Percentiles rank a stretch among this genome's conserved stretches.
Evolutionary conservation across 2,888 invertebrate species (phyloP).

Genomic region (Nemoura dubitans): DNA sequence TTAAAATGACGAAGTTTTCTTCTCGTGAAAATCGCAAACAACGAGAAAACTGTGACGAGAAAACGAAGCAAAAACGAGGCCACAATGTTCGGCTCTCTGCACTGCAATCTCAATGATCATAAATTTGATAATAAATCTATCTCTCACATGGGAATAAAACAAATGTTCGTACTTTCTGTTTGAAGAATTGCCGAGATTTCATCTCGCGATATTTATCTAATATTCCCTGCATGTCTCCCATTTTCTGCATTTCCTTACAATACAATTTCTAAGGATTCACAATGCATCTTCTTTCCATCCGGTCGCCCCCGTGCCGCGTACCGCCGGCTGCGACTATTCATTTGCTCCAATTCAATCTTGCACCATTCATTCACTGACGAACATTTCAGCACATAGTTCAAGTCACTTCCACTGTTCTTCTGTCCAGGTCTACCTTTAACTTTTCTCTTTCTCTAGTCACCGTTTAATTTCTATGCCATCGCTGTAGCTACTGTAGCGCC

Average conservation of each 20-base stretch:
- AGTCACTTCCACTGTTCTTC: not conserved
- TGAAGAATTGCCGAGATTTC: not conserved
- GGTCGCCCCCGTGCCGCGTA: not conserved
- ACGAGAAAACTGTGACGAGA: not conserved
- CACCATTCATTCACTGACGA: not conserved
- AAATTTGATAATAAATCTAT: not conserved
- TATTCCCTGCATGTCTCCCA: not conserved
- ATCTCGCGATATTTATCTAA: not conserved
- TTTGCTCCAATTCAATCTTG: not conserved
- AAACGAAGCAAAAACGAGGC: not conserved
- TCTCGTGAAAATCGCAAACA: not conserved
- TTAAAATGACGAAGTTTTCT: not conserved
- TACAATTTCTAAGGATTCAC: not conserved
- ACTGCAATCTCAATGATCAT: constrained; percentile 12
- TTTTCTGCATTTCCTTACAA: not conserved
- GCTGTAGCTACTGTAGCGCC: not conserved
- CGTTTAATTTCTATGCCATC: not conserved
- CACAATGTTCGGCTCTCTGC: not conserved
- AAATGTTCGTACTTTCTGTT: not conserved
- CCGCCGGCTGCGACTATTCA: not conserved
- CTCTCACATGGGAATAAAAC: constrained; percentile 12
- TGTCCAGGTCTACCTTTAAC: not conserved
- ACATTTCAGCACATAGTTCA: not conserved
- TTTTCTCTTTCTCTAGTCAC: not conserved
- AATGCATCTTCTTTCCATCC: not conserved